phyloP scores from a whole-genome alignment of 2,113 vertebrate genomes.

The Procapra przewalskii region DNA sequence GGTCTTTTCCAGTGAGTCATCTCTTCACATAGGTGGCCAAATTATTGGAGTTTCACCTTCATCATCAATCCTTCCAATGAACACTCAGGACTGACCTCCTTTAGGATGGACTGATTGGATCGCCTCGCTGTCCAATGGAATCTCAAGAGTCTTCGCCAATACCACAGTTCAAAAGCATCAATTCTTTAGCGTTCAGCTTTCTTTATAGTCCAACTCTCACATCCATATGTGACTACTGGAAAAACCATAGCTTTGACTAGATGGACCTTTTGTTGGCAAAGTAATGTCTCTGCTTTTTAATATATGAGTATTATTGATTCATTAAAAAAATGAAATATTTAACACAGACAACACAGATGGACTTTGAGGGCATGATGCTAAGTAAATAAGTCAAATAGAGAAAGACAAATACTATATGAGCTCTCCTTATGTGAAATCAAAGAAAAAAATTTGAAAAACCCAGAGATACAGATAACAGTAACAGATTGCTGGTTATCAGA shows the following conservation, averaged over 20 bases:
- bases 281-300: neutral
- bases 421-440: neutral
- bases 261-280: neutral
- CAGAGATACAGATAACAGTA: neutral
- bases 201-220: neutral
- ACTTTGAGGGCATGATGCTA: neutral
- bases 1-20: no score
- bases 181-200: neutral
- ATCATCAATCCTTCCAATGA: neutral
- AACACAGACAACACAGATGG: neutral
- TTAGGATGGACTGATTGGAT: neutral
- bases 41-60: neutral
- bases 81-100: neutral
- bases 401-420: neutral
- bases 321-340: neutral
- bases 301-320: neutral
- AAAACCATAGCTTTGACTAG: neutral
- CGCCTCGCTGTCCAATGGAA: neutral
- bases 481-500: neutral
- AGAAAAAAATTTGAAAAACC: neutral
- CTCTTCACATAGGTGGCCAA: no score
- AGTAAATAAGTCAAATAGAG: neutral
- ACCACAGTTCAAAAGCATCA: neutral
- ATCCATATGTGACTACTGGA: neutral
- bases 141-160: neutral